Evolutionary conservation across 1,140 invertebrate genomes (phyloP), one percentile per base, ranked within the genome.

Genomic region (Leptinotarsa texana): DNA sequence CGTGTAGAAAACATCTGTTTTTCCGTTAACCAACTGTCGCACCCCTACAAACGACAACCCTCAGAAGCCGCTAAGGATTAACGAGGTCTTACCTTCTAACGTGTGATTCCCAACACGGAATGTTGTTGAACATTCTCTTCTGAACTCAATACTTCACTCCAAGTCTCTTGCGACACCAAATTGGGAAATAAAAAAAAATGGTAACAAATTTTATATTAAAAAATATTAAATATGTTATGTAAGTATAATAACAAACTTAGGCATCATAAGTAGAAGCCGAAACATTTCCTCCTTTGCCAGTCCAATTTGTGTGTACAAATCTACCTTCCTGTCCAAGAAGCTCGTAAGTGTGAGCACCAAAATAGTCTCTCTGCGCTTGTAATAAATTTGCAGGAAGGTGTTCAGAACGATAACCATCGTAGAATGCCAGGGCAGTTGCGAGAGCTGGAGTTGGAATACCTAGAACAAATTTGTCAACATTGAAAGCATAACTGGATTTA

Each of bases 271-370:
- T 98, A 61, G 96, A 94, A 13, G 97, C 96, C 1, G 97, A 98
- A 0, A 99, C 96, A 82, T 95, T 95, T 74, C 98, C 98, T 61
- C 98, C 98, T 79, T 95, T 94, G 17, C 98, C 98, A 13, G 98
- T 99, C 98, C 98, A 99, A 85, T 99, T 99, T 63, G 98, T 99
- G 83, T 99, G 98, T 1, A 97, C 89, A 86, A 94, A 99, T 77
- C 91, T 92, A 24, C 97, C 97, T 65, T 98, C 97, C 73, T 93
- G 87, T 11, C 87, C 88, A 3, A 97, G 84, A 63, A 98, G 85
- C 85, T 99, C 98, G 82, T 99, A 99, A 0, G 98, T 99, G 85
- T 99, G 98, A 1, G 98, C 98, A 1, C 98, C 98, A 85, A 99
- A 99, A 84, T 98, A 99, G 86, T 99, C 98, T 62, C 98, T 87